These are phyloP conservation scores for Halictus quadricinctus DNA, from an alignment of 2,888 invertebrate species.

Conservation along the genomic window DNA sequence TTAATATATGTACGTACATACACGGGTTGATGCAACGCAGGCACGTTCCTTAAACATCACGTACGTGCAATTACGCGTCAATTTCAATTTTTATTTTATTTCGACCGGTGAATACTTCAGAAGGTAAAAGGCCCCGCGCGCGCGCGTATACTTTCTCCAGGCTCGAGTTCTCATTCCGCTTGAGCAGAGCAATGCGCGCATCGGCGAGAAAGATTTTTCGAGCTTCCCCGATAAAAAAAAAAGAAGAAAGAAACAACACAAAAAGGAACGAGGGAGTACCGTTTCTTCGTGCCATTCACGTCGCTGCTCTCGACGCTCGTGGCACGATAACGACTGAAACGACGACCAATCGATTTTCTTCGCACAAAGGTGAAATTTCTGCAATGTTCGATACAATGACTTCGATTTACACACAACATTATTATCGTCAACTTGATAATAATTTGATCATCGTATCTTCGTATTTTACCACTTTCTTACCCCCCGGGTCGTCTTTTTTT, in stretches of 20 bases:
- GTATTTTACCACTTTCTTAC: neutral
- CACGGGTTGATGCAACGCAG: conserved; percentile 27
- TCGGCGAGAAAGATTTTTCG: conserved; percentile 38
- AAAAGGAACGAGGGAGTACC: conserved; percentile 13
- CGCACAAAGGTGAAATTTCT: neutral
- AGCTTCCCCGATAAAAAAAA: conserved; percentile 24
- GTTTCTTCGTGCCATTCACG: conserved; percentile 16
- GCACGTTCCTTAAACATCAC: conserved; percentile 39
- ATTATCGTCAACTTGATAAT: neutral
- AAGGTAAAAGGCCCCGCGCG: conserved; percentile 54
- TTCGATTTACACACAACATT: neutral
- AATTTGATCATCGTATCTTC: neutral
- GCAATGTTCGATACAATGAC: neutral
- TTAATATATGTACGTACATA: neutral
- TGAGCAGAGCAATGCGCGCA: conserved; percentile 28
- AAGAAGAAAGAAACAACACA: neutral
- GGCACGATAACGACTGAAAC: conserved; percentile 3
- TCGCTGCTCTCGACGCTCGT: neutral
- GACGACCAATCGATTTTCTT: conserved; percentile 5
- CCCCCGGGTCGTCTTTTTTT: neutral
- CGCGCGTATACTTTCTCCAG: conserved; percentile 48
- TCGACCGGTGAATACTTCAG: conserved; percentile 48
- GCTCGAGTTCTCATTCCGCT: conserved; percentile 47
- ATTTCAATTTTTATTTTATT: conserved; percentile 54
- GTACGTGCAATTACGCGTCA: conserved; percentile 53